Evolutionary conservation across 2,113 vertebrate species (phyloP).

Genomic region (Xiphophorus couchianus): DNA sequence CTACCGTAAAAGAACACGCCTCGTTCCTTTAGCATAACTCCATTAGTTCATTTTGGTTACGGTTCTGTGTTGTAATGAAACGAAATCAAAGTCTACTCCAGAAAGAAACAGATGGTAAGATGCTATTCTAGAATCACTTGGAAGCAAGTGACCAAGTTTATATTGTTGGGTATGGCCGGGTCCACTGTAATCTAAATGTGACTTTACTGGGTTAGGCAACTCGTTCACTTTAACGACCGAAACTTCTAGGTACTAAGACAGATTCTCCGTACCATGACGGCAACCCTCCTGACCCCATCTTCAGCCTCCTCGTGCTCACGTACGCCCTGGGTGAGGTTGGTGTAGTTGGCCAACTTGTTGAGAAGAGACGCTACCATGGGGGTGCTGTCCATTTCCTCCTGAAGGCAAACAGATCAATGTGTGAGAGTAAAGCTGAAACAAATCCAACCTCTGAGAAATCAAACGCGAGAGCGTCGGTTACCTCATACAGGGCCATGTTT

Average conservation of each 20-base stretch:
- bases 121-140: too few relatives aligned
- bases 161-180: neutral
- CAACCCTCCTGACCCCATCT: constrained; percentile 83
- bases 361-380: constrained; percentile 97
- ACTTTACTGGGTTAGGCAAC: neutral
- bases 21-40: neutral
- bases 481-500: constrained; percentile 98
- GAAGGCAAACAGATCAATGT: neutral
- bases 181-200: neutral
- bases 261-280: constrained; percentile 61
- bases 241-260: neutral
- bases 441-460: neutral
- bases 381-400: constrained; percentile 97
- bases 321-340: constrained; percentile 94
- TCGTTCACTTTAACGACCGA: neutral
- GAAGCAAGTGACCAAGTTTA: neutral
- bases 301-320: constrained; percentile 91
- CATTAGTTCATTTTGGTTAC: neutral
- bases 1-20: neutral
- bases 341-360: constrained; percentile 96
- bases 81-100: neutral
- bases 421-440: neutral
- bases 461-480: constrained; percentile 37
- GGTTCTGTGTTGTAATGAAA: neutral
- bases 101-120: neutral